These are phyloP conservation scores for Xenopus laevis DNA, from an alignment of 2,113 vertebrate species.

Conservation along the genomic window DNA sequence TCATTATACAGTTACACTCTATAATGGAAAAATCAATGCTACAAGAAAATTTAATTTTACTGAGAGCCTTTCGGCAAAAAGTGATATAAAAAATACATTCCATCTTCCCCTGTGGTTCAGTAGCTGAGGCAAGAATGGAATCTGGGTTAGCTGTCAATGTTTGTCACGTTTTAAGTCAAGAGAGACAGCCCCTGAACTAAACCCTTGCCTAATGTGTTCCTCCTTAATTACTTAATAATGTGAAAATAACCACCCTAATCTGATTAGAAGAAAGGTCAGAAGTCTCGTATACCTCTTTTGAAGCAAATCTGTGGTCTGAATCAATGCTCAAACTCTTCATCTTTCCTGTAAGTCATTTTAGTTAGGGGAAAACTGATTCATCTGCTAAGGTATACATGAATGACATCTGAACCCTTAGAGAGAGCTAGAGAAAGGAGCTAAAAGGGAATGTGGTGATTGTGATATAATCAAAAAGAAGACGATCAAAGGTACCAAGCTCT, in stretches of 20 bases:
- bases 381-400: constrained; percentile 60
- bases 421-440: constrained; percentile 60
- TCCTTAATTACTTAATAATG: constrained; percentile 81
- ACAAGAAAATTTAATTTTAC: constrained; percentile 97
- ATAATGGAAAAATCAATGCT: constrained; percentile 88
- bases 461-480: constrained; percentile 63
- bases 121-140: constrained; percentile 70
- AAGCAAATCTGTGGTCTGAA: constrained; percentile 71
- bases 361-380: constrained; percentile 61
- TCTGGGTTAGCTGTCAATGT: constrained; percentile 68
- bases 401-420: constrained; percentile 66
- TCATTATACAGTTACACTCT: constrained; percentile 80
- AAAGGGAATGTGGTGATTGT: constrained; percentile 68
- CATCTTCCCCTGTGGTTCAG: constrained; percentile 77
- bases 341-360: constrained; percentile 64
- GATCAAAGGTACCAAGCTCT: constrained; percentile 61
- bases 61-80: constrained; percentile 94
- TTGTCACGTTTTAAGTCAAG: constrained; percentile 58
- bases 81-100: constrained; percentile 89
- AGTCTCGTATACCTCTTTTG: constrained; percentile 68
- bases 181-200: constrained; percentile 59
- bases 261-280: constrained; percentile 84
- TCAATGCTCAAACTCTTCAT: constrained; percentile 69
- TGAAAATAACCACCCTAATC: constrained; percentile 79
- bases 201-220: constrained; percentile 72